phyloP scores from a whole-genome alignment of 2,797 vertebrate genomes.

The Halcyon leucocephala region DNA sequence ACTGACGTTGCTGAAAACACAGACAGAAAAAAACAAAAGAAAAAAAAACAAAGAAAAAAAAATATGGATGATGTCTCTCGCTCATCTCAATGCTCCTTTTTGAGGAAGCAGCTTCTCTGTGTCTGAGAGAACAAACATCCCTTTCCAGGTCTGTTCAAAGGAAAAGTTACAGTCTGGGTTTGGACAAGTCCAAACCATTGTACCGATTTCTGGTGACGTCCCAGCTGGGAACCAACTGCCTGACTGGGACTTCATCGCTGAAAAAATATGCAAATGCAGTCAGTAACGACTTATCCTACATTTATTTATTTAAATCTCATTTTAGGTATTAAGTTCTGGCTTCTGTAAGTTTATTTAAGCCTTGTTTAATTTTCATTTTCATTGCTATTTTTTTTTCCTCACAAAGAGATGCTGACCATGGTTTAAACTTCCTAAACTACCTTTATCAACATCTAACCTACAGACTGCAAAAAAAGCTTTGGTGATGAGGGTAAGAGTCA shows the following conservation, averaged over 20 bases:
- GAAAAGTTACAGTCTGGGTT: constrained; percentile 40
- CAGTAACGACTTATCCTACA: neutral
- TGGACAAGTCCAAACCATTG: constrained; percentile 59
- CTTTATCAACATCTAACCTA: neutral
- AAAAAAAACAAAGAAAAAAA: constrained; percentile 83
- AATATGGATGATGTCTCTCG: constrained; percentile 91
- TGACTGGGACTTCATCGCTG: constrained; percentile 54
- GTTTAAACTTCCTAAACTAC: neutral
- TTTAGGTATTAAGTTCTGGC: neutral
- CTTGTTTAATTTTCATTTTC: constrained; percentile 27
- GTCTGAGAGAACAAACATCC: constrained; percentile 81
- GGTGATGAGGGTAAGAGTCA: constrained; percentile 32
- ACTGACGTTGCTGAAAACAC: constrained; percentile 96
- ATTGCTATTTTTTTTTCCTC: neutral
- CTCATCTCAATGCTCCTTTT: constrained; percentile 75
- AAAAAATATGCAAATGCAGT: constrained; percentile 61
- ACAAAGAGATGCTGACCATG: neutral
- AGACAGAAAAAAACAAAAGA: constrained; percentile 86
- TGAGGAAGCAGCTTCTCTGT: constrained; percentile 79
- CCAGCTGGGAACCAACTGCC: constrained; percentile 42
- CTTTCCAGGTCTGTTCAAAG: constrained; percentile 47
- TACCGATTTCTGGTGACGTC: constrained; percentile 38
- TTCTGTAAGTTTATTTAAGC: constrained; percentile 18
- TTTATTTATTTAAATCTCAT: neutral
- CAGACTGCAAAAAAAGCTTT: neutral